Evolutionary conservation across 2,888 invertebrate genomes (phyloP).

Genomic region (Coleophora flavipennella): DNA sequence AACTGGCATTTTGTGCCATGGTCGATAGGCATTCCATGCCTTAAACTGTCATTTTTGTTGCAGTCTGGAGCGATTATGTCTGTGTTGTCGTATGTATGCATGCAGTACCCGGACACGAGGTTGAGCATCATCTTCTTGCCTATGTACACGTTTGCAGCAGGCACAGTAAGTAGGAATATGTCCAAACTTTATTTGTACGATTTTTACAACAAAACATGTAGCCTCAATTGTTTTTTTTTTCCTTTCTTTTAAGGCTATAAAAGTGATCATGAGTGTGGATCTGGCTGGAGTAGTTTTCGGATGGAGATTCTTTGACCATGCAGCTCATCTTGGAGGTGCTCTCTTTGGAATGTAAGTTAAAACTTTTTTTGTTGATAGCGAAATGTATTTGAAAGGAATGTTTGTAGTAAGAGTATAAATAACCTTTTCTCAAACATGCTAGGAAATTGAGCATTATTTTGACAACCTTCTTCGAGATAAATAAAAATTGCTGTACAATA

Average conservation of each 20-base stretch:
- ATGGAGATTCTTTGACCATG: constrained; percentile 97
- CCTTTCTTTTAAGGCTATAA: constrained; percentile 79
- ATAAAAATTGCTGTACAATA: too few species aligned
- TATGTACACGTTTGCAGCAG: constrained; percentile 90
- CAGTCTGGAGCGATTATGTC: constrained; percentile 98
- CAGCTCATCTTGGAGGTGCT: constrained; percentile 97
- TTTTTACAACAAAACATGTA: too few species aligned
- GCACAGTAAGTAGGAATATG: constrained; percentile 72
- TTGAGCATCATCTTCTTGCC: constrained; percentile 93
- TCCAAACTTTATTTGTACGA: not conserved
- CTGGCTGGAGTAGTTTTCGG: constrained; percentile 85
- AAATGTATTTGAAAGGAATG: too few species aligned
- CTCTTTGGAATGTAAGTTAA: constrained; percentile 88
- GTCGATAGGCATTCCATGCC: too few species aligned
- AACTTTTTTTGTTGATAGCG: not conserved
- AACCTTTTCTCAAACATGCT: too few species aligned
- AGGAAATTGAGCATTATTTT: too few species aligned
- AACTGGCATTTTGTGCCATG: too few species aligned
- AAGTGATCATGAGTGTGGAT: constrained; percentile 89
- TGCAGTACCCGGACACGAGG: constrained; percentile 89
- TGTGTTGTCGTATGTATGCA: constrained; percentile 88
- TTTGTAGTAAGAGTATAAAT: too few species aligned
- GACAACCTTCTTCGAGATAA: too few species aligned
- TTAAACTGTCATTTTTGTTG: too few species aligned
- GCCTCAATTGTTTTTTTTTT: too few species aligned